Evolutionary conservation across 2,797 vertebrate species (phyloP).

Genomic region (Orestias chungarensis): DNA sequence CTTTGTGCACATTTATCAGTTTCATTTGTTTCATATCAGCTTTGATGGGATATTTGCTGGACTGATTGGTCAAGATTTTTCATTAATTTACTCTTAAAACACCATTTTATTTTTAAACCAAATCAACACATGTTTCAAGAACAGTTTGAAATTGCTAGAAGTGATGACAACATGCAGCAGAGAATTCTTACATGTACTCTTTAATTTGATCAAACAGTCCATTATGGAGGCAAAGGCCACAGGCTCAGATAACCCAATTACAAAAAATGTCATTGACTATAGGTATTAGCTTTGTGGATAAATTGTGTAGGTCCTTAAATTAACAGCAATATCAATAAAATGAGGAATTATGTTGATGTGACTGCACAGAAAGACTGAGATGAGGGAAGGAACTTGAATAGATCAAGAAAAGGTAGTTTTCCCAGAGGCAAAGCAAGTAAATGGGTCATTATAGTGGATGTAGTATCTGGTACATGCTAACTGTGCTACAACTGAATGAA

Average conservation of each 20-base stretch:
- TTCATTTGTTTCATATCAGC: background rate
- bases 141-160: background rate
- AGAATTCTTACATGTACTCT: background rate
- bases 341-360: slow-evolving; percentile 5
- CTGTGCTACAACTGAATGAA: slow-evolving; percentile 66
- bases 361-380: slow-evolving; percentile 13
- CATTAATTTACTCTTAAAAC: too few relatives aligned
- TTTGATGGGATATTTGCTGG: background rate
- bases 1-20: background rate
- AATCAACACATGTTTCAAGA: background rate
- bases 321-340: background rate
- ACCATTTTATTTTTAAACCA: background rate
- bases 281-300: slow-evolving; percentile 32
- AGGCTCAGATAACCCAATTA: slow-evolving; percentile 17
- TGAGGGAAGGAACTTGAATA: background rate
- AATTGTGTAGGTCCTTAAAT: slow-evolving; percentile 4
- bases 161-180: background rate
- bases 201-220: slow-evolving; percentile 10
- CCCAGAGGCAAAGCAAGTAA: slow-evolving; percentile 66
- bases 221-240: background rate
- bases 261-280: slow-evolving; percentile 15
- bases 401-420: slow-evolving; percentile 35
- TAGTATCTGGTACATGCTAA: slow-evolving; percentile 67
- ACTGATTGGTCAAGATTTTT: background rate
- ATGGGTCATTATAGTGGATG: slow-evolving; percentile 68